These are phyloP conservation scores for Brotula barbata DNA, from an alignment of 2,797 vertebrate species.

Conservation along the genomic window DNA sequence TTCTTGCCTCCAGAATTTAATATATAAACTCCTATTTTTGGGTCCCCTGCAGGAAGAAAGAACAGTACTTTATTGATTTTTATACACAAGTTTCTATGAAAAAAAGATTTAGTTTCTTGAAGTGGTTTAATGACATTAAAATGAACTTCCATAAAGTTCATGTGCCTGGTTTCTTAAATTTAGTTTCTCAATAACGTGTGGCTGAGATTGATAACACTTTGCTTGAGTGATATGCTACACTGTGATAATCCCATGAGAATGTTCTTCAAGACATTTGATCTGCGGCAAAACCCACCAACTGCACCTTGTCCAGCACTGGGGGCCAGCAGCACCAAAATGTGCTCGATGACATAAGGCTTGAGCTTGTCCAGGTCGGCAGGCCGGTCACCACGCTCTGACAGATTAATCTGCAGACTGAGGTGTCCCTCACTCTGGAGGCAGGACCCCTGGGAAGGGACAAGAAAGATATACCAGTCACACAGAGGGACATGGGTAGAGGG, in stretches of 20 bases:
- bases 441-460: conserved; percentile 67
- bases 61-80: background rate
- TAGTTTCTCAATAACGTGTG: no score
- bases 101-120: background rate
- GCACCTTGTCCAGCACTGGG: conserved; percentile 67
- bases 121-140: background rate
- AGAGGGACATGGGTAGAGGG: conserved; percentile 7
- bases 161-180: no score
- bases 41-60: conserved; percentile 77
- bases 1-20: conserved; percentile 90
- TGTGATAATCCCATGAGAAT: background rate
- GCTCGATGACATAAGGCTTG: conserved; percentile 93
- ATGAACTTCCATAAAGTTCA: no score
- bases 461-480: conserved; percentile 53
- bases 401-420: conserved; percentile 89
- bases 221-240: no score
- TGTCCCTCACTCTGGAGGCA: conserved; percentile 80
- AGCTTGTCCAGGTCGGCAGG: conserved; percentile 90
- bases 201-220: no score
- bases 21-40: conserved; percentile 86
- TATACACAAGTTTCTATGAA: no score
- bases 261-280: no score
- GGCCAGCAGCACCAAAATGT: conserved; percentile 90
- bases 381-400: conserved; percentile 85
- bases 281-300: conserved; percentile 62